Evolutionary conservation across 2,113 vertebrate species (phyloP).

Genomic region (Piliocolobus tephrosceles): DNA sequence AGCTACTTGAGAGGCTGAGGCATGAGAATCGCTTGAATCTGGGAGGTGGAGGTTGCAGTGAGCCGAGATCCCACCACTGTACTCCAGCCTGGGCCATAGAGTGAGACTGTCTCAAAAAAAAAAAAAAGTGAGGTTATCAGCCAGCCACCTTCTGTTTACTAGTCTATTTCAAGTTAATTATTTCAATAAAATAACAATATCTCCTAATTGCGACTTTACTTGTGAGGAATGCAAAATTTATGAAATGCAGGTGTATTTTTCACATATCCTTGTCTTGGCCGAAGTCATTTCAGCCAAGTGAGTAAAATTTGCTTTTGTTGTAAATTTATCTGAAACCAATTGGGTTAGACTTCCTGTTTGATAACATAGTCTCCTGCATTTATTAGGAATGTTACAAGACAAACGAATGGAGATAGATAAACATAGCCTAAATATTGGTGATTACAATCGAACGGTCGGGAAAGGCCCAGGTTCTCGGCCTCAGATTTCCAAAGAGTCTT

Average conservation of each 20-base stretch:
- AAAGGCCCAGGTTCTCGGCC: constrained; percentile 92
- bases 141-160: background rate
- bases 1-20: no score
- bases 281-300: background rate
- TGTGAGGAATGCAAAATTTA: background rate
- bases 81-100: no score
- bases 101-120: no score
- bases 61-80: no score
- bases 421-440: constrained; percentile 88
- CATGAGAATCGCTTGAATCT: no score
- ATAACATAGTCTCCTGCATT: background rate
- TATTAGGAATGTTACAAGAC: constrained; percentile 90
- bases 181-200: background rate
- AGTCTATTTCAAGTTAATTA: background rate
- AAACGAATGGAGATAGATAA: constrained; percentile 95
- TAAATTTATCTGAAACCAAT: background rate
- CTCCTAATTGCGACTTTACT: background rate
- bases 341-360: background rate
- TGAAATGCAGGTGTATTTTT: background rate
- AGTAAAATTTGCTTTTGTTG: background rate
- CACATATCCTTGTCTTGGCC: background rate
- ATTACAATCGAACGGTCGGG: constrained; percentile 92
- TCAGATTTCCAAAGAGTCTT: constrained; percentile 95
- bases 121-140: background rate
- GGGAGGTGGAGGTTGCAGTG: no score